Evolutionary conservation across 2,797 vertebrate genomes (phyloP), one percentile per base, ranked within the genome.

Genomic region (Rhodeus uyekii): DNA sequence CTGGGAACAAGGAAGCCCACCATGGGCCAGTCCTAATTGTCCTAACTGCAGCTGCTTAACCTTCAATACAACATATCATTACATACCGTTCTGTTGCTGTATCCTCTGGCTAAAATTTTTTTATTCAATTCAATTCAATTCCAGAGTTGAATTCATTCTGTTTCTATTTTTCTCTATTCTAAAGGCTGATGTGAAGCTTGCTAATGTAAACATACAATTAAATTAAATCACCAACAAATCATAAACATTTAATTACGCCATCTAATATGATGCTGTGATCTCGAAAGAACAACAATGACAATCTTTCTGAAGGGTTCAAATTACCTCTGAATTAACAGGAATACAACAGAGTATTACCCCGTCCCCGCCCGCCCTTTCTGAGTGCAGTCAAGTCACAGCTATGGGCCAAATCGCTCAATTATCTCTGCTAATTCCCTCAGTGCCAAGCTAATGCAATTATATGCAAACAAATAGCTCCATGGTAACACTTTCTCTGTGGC

Each of bases 391-490:
- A 89, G 88, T 91, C 89, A 86, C 87, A 91, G 91, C 93, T 91
- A 93, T 89, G 91, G 90, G 91, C 92, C 91, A 93, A 91, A 91
- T 90, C 86, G 89, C 87, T 92, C 92, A 91, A 93, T 93, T 92
- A 91, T 89, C 87, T 93, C 82, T 86, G 86, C 88, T 92, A 92
- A 93, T 92, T 93, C 90, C 88, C 90, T 84, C 88, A 86, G 91
- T 90, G 89, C 89, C 76, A 74, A 87, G 88, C 89, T 92, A 91
- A 93, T 92, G 88, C 89, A 93, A 93, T 94, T 91, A 92, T 80
- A 89, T 89, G 88, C 88, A 89, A 93, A 93, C 86, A 92, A 89
- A 93, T 92, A 89, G 81, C 84, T 88, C 87, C 89, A 87, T 84
- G 89, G 85, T 90, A 85, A 88, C 85, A 92, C 78, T 73, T 84